Evolutionary conservation across 2,888 invertebrate species (phyloP), one percentile per base, ranked within the genome.

Genomic region (Leuctra nigra): DNA sequence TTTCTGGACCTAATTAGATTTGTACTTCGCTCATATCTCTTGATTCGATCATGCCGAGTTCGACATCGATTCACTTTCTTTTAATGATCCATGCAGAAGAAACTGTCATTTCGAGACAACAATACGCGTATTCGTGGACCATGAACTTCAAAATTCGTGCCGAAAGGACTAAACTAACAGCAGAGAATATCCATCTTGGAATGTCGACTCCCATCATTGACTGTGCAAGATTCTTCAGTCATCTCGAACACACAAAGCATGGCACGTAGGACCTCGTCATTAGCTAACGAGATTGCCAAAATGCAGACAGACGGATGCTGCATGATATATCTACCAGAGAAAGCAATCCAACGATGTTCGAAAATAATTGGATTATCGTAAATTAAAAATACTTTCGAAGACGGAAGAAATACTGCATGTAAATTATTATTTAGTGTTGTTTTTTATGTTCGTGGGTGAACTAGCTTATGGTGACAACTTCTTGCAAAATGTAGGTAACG

Each of bases 21-120:
- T 16, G 39, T 16, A 7, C 6, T 4, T 39, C 18, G 7, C 39
- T 20, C 18, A 39, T 18, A 16, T 39, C 39, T 7, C 39, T 16
- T 39, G 39, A 39, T 39, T 47, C 47, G 46, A 13, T 13, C 47
- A 47, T 16, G 25, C 9, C 39, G 20, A 39, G 39, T 47, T n/a
- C n/a, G n/a, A n/a, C n/a, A n/a, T n/a, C n/a, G 3, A 20, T 11
- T 50, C 50, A 50, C 50, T 50, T 50, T 50, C 50, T 50, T 50
- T 50, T 50, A 50, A 50, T 50, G 33, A 35, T 23, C 44, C 44
- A 16, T 20, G n/a, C 38, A n/a, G 9, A 23, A 16, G 35, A 35
- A 50, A 35, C 20, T 50, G 50, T 50, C 50, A 50, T 50, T 33
- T 44, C 22, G 44, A 44, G 20, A 4, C n/a, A 20, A n/a, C 44